phyloP scores from a whole-genome alignment of 2,113 vertebrate genomes.

The Heterocephalus glaber region DNA sequence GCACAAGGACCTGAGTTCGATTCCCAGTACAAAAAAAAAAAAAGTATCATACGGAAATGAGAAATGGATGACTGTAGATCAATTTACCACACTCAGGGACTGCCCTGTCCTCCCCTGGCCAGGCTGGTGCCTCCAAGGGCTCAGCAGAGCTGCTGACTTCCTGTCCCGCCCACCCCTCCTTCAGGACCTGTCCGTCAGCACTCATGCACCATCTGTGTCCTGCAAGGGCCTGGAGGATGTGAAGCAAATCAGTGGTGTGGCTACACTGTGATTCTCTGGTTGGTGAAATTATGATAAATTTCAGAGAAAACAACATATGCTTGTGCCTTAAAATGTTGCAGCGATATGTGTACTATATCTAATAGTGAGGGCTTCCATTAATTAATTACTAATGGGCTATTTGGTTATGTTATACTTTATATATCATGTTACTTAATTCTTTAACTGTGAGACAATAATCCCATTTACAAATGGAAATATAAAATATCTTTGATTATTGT shows the following conservation, averaged over 20 bases:
- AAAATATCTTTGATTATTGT: slow-evolving; percentile 36
- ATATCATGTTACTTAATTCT: not conserved
- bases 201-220: not conserved
- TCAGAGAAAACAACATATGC: not conserved
- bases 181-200: too few species aligned
- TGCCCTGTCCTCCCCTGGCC: not conserved
- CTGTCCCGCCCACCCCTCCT: not conserved
- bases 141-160: not conserved
- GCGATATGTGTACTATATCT: not conserved
- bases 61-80: not conserved
- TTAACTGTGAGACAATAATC: slow-evolving; percentile 9
- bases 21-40: too few species aligned
- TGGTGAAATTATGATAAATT: not conserved
- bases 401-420: not conserved
- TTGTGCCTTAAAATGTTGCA: not conserved
- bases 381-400: not conserved
- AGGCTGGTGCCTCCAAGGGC: not conserved
- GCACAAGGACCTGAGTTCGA: too few species aligned
- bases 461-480: not conserved
- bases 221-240: not conserved
- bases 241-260: not conserved
- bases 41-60: too few species aligned
- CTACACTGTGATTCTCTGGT: not conserved
- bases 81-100: not conserved
- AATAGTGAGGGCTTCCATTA: not conserved